Conservation (phyloP, 2,888 invertebrate genomes). For the Rosalia funebris region DNA sequence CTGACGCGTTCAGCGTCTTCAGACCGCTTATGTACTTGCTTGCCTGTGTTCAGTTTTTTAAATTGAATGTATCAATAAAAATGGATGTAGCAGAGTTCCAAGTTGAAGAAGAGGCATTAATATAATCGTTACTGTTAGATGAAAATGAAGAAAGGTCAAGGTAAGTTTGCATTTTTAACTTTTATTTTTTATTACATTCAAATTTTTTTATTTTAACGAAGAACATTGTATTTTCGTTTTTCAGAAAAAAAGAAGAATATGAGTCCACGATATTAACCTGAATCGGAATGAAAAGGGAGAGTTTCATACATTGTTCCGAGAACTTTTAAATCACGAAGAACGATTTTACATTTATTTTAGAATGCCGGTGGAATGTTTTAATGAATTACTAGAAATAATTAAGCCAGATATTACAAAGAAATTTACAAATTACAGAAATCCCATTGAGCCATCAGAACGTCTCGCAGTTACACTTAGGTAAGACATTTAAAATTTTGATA, state of each 20-base stretch:
- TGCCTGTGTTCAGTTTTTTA: too few species aligned
- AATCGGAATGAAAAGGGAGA: slow-evolving; percentile 9
- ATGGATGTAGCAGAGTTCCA: neutral
- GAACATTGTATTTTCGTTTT: neutral
- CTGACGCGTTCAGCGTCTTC: neutral
- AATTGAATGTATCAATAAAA: too few species aligned
- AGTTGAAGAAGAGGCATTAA: neutral
- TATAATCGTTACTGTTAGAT: neutral
- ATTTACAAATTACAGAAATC: neutral
- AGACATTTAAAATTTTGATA: neutral
- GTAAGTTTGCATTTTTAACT: neutral
- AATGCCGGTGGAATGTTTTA: slow-evolving; percentile 28
- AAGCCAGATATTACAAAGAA: slow-evolving; percentile 5
- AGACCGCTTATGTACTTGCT: neutral
- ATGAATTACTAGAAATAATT: slow-evolving; percentile 21
- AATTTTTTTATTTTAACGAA: neutral
- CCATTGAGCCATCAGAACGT: neutral
- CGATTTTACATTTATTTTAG: slow-evolving; percentile 30
- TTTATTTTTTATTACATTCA: neutral
- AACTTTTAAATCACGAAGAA: slow-evolving; percentile 15
- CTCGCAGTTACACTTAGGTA: neutral
- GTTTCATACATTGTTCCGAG: slow-evolving; percentile 22
- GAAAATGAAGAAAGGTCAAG: neutral
- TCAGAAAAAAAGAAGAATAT: slow-evolving; percentile 12
- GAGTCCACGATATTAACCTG: slow-evolving; percentile 12